Base-by-base conservation (phyloP, 2,888 invertebrate genomes). In the Epistrophe eligans region DNA sequence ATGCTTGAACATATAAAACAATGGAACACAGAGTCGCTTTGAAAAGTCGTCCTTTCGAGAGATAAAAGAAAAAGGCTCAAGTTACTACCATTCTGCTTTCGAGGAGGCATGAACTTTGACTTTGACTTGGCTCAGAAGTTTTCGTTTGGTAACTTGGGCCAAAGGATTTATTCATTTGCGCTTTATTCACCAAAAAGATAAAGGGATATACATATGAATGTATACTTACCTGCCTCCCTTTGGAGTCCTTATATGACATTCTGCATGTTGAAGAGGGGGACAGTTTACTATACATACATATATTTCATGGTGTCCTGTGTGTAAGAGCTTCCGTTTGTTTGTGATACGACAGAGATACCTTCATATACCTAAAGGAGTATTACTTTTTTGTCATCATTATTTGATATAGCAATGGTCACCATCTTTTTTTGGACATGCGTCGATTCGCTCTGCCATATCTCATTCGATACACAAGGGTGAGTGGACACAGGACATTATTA, bases 71-170 rank as follows among this genome's bases (percentile, higher is more conserved):
- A 91, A 91, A 90, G 91, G 91, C 91, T 91, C 91, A 91, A 91
- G 91, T 91, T 91, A 91, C 91, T 91, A 90, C 67, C 91, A 70
- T 55, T 91, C 90, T 91, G 91, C 89, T 91, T 91, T 90, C 90
- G 90, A 91, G 90, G 91, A 91, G 90, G 91, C 91, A 91, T 91
- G 91, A 91, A 87, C 87, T 87, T 87, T 87, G 85, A 87, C 85
- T 87, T 87, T 87, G 87, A 87, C 83, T 87, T 79, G 87, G 83
- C 70, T 70, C 76, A 83, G 76, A 87, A 83, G 76, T 87, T 87
- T 87, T 67, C 70, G 76, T 87, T 24, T 83, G 83, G 76, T n/a
- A 87, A 83, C 87, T 83, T 87, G 83, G 83, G 79, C 87, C 72
- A 83, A 87, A 87, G 87, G 79, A 87, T 87, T 83, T 87, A 87